Percentiles rank a stretch among this genome's conserved stretches.
Conservation (phyloP, 2,113 vertebrate species). For the Hyaena hyaena region DNA sequence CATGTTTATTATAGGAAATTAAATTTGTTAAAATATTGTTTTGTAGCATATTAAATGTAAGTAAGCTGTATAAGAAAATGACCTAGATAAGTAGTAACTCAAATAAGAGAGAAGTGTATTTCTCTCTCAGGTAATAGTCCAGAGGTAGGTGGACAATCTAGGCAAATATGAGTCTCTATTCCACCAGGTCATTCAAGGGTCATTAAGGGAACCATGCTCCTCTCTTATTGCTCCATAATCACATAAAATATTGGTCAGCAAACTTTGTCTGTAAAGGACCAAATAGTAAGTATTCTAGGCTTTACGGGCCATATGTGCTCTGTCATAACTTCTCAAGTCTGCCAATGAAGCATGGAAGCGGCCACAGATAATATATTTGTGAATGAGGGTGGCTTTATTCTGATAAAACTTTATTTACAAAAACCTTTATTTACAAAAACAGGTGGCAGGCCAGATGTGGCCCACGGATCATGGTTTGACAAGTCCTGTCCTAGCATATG, state of each 20-base stretch:
- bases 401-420: neutral
- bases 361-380: neutral
- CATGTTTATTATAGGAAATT: neutral
- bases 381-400: neutral
- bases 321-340: neutral
- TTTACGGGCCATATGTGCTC: neutral
- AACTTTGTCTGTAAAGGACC: neutral
- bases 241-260: neutral
- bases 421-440: neutral
- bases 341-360: neutral
- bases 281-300: neutral
- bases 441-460: neutral
- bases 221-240: neutral
- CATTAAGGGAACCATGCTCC: neutral
- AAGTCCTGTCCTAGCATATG: neutral
- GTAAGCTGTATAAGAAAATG: neutral
- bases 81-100: neutral
- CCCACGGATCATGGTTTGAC: neutral
- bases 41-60: neutral
- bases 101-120: neutral
- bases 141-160: neutral
- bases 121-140: neutral
- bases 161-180: neutral
- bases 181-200: neutral
- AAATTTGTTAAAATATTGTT: constrained; percentile 25